Percentiles rank a stretch among this genome's conserved stretches.
Evolutionary conservation across 1,140 invertebrate genomes (phyloP).

Genomic region (Drosophila bipectinata): DNA sequence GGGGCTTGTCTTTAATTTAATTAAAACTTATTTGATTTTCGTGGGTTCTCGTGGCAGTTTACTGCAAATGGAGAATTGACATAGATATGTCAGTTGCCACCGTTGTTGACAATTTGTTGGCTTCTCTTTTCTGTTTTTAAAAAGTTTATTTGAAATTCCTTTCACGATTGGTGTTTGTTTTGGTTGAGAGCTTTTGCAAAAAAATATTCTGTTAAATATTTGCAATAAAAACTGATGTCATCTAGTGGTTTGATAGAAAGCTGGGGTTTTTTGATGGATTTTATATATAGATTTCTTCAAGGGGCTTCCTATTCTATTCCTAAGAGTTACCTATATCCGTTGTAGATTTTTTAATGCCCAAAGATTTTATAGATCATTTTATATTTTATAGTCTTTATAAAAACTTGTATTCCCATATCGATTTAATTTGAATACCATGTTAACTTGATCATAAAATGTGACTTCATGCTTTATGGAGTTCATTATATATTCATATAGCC

Average conservation of each 20-base stretch:
- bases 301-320: not conserved
- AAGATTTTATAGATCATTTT: no score
- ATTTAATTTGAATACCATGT: slow-evolving; percentile 20
- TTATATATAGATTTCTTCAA: slow-evolving; percentile 6
- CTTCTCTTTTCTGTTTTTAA: slow-evolving; percentile 45
- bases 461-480: slow-evolving; percentile 34
- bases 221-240: slow-evolving; percentile 63
- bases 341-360: no score
- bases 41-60: slow-evolving; percentile 22
- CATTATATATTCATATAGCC: slow-evolving; percentile 41
- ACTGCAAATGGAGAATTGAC: slow-evolving; percentile 64
- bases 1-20: slow-evolving; percentile 64
- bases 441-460: slow-evolving; percentile 27
- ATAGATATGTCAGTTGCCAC: slow-evolving; percentile 48
- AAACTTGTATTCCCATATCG: slow-evolving; percentile 10
- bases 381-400: no score
- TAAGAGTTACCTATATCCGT: slow-evolving; percentile 7
- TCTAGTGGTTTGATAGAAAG: slow-evolving; percentile 46
- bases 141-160: slow-evolving; percentile 51
- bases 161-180: slow-evolving; percentile 58
- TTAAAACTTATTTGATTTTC: slow-evolving; percentile 61
- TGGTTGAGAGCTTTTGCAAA: slow-evolving; percentile 35
- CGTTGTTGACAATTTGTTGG: slow-evolving; percentile 33
- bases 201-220: slow-evolving; percentile 40
- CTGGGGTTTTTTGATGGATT: slow-evolving; percentile 12